These are phyloP conservation scores for Myripristis jacobus DNA, from an alignment of 2,797 vertebrate species.

Conservation along the genomic window DNA sequence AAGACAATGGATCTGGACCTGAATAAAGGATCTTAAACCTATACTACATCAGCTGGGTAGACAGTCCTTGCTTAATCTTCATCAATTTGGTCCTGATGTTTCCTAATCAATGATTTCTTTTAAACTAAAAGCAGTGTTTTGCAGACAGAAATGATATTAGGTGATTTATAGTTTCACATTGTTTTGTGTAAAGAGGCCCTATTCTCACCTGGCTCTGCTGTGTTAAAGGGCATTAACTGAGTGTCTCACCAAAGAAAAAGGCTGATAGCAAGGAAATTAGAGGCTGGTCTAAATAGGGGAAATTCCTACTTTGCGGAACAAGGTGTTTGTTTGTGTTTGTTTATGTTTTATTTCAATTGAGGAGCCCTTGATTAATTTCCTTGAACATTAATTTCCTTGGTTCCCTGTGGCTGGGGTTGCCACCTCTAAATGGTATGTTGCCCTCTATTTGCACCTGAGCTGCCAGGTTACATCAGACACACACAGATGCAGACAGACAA, in stretches of 20 bases:
- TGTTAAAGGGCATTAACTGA: conserved; percentile 16
- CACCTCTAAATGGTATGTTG: conserved; percentile 59
- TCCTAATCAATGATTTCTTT: no score
- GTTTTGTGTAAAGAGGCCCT: background rate
- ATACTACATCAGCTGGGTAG: no score
- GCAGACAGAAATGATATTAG: no score
- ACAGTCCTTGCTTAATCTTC: no score
- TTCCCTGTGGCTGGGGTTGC: conserved; percentile 61
- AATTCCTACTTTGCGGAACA: conserved; percentile 36
- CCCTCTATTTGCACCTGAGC: conserved; percentile 76
- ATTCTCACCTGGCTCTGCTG: background rate
- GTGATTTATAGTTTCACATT: background rate
- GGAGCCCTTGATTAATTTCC: conserved; percentile 52
- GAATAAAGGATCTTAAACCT: no score
- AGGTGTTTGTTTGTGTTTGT: conserved; percentile 54
- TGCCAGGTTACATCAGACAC: conserved; percentile 71
- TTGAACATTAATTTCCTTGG: conserved; percentile 45
- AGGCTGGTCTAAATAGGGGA: background rate
- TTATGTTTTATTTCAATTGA: conserved; percentile 42
- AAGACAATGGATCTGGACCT: no score
- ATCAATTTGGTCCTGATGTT: no score
- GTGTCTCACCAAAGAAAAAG: conserved; percentile 22
- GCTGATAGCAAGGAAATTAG: conserved; percentile 6
- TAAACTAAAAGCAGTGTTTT: no score
- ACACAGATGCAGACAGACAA: conserved; percentile 55